Conservation (phyloP, 2,797 vertebrate genomes). For the Notamacropus eugenii region DNA sequence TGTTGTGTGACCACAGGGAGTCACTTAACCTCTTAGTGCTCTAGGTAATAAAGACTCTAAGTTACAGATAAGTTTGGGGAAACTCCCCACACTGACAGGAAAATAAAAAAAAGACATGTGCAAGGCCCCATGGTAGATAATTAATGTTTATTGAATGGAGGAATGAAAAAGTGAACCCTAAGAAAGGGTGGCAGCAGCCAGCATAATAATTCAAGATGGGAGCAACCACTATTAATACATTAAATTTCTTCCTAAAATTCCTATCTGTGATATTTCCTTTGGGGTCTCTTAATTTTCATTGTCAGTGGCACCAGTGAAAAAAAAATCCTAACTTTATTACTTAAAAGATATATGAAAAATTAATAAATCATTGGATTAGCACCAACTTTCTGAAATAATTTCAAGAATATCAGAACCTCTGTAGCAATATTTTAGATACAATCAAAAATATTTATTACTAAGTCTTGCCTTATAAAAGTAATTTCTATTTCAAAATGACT, state of each 20-base stretch:
- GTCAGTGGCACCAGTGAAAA: background rate
- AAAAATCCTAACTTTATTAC: background rate
- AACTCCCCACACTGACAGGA: background rate
- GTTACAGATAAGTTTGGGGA: background rate
- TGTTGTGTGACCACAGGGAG: background rate
- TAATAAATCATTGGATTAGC: constrained; percentile 1
- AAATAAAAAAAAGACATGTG: background rate
- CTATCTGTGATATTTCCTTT: background rate
- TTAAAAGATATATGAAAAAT: constrained; percentile 32
- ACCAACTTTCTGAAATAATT: constrained; percentile 27
- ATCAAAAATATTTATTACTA: constrained; percentile 38
- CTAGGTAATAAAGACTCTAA: background rate
- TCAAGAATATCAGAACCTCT: background rate
- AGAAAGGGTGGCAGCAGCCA: background rate
- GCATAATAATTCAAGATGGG: background rate
- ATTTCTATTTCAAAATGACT: constrained; percentile 13
- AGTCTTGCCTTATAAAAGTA: background rate
- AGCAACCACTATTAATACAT: background rate
- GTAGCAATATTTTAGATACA: background rate
- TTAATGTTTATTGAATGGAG: background rate
- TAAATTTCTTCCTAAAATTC: background rate
- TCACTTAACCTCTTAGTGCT: background rate
- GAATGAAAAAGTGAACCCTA: background rate
- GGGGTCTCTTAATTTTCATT: background rate
- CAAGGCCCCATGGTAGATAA: background rate